Evolutionary conservation across 2,888 invertebrate genomes (phyloP), one percentile per base, ranked within the genome.

Genomic region (Anodontia alba): DNA sequence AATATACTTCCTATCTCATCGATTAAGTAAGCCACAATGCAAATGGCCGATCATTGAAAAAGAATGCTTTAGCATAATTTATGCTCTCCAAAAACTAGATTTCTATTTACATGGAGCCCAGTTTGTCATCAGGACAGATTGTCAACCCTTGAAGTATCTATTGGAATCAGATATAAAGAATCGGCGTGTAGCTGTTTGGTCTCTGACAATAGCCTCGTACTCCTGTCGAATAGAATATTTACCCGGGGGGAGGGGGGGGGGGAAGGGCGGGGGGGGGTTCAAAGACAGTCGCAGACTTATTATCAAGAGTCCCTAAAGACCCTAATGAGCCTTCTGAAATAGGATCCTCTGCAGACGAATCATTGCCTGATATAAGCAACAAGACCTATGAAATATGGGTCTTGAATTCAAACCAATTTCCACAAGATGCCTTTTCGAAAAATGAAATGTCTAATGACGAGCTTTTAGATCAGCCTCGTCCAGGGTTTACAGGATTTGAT

Each of bases 151-250:
- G 12, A 74, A 77, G 17, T 74, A 79, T n/a, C 23, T 81, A 7
- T 23, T 79, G n/a, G 71, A 80, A 3, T 75, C 81, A 1, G 78
- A 78, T 0, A 84, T 82, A 62, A 69, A 80, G 46, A 81, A 83
- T 31, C 73, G 54, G 12, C 76, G 80, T 23, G 70, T 69, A 29
- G 78, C 77, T 29, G n/a, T 83, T n/a, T 74, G 73, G 73, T 42
- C 69, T 3, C 57, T 74, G 20, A 51, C 33, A 17, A 73, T 78
- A 17, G 54, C 78, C 1, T 73, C 62, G 31, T 74, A 74, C 42
- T 38, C 73, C 7, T 74, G 57, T 62, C 54, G 17, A n/a, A 57
- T 74, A 26, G 73, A 78, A n/a, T 74, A 74, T 33, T 29, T 69
- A 8, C 54, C 73, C 8, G 62, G 69, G n/a, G n/a, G n/a, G n/a